Conservation (phyloP, 2,797 vertebrate genomes). For the Champsocephalus esox region DNA sequence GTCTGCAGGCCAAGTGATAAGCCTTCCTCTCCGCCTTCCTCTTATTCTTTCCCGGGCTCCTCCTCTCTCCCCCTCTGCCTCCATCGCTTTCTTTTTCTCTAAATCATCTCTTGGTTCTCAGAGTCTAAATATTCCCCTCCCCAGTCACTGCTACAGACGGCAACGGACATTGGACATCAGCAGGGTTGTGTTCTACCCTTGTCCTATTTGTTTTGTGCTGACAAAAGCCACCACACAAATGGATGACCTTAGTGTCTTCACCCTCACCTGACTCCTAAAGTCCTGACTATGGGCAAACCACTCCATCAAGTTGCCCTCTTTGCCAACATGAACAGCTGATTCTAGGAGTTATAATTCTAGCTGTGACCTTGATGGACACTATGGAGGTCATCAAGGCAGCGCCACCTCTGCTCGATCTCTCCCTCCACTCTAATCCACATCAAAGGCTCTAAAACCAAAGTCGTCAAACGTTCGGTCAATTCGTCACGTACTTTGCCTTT, state of each 20-base stretch:
- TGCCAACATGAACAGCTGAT: conserved; percentile 75
- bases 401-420: conserved; percentile 22
- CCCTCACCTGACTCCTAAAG: conserved; percentile 71
- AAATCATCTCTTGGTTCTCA: conserved; percentile 34
- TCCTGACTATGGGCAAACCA: conserved; percentile 71
- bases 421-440: conserved; percentile 54
- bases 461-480: conserved; percentile 66
- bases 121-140: conserved; percentile 37
- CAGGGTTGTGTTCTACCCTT: conserved; percentile 43
- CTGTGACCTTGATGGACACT: conserved; percentile 64
- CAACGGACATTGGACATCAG: conserved; percentile 23
- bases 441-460: conserved; percentile 61
- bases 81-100: conserved; percentile 15
- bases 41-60: conserved; percentile 19
- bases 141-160: conserved; percentile 15
- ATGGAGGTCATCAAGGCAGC: conserved; percentile 52
- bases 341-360: conserved; percentile 63
- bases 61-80: conserved; percentile 10
- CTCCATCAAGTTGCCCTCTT: conserved; percentile 70
- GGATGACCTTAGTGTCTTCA: conserved; percentile 70
- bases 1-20: conserved; percentile 78
- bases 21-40: conserved; percentile 44
- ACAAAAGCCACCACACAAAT: conserved; percentile 60
- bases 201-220: conserved; percentile 75
- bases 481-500: conserved; percentile 72